These are phyloP conservation scores for Drosophila conformis DNA, from an alignment of 2,888 invertebrate species.

Conservation along the genomic window DNA sequence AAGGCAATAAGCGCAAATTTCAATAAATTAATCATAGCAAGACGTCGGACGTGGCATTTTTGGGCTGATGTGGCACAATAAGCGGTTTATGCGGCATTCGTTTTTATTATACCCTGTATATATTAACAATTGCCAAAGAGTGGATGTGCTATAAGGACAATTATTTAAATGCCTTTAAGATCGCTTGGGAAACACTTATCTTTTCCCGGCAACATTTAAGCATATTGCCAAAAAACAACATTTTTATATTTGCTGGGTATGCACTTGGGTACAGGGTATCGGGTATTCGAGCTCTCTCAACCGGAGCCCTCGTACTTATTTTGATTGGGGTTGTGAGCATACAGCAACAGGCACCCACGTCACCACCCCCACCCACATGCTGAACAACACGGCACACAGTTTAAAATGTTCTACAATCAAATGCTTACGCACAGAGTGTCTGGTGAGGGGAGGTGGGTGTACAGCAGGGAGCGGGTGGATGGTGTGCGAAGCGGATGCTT, in stretches of 20 bases:
- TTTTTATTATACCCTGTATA: conserved; percentile 19
- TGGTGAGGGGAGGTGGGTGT: neutral
- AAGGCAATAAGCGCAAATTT: conserved; percentile 78
- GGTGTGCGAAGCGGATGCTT: conserved; percentile 20
- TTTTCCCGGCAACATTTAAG: neutral
- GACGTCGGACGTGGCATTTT: conserved; percentile 46
- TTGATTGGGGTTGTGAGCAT: neutral
- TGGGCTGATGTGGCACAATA: conserved; percentile 33
- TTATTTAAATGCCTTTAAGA: neutral
- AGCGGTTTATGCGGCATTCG: conserved; percentile 55
- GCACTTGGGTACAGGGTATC: neutral
- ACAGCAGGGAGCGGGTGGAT: neutral
- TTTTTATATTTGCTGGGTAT: neutral
- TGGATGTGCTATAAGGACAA: neutral
- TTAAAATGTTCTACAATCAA: conserved; percentile 63
- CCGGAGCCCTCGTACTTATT: neutral
- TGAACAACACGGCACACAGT: conserved; percentile 21
- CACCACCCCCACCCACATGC: neutral
- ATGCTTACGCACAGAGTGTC: conserved; percentile 56
- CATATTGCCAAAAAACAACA: neutral
- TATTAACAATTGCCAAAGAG: neutral
- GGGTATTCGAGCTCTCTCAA: neutral
- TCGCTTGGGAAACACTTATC: neutral
- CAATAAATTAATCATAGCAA: conserved; percentile 75
- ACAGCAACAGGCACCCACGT: conserved; percentile 58